Evolutionary conservation across 53 echinoderm and acorn worm genomes (phyloP).

Genomic region (Henricia sp.): DNA sequence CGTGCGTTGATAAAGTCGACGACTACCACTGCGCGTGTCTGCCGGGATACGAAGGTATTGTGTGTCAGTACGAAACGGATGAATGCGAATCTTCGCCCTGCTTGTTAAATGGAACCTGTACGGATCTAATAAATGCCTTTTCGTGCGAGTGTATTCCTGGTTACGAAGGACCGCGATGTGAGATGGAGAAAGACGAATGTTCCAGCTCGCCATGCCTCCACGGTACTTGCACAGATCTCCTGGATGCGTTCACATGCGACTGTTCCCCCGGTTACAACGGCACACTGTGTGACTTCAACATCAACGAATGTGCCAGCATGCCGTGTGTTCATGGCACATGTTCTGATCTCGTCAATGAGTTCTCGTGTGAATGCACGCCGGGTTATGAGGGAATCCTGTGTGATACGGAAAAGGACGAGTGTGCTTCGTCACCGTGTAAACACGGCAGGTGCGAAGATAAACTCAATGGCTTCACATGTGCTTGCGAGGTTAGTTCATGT

Average conservation of each 20-base stretch:
- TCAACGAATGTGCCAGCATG: conserved; percentile 53
- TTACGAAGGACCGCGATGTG: conserved; percentile 1
- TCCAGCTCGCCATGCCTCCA: conserved; percentile 42
- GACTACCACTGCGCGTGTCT: conserved; percentile 10
- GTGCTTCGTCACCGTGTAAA: conserved; percentile 25
- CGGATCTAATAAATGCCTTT: neutral
- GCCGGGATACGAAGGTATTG: conserved; percentile 8
- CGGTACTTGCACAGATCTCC: conserved; percentile 37
- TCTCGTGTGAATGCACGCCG: conserved; percentile 38
- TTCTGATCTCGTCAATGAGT: conserved; percentile 27
- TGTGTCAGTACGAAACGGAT: conserved; percentile 46
- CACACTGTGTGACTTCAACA: conserved; percentile 28
- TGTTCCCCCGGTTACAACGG: conserved; percentile 32
- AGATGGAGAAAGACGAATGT: conserved; percentile 23
- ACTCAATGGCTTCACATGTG: conserved; percentile 19
- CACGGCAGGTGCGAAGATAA: conserved; percentile 15
- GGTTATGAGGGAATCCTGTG: conserved; percentile 43
- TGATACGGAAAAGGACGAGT: conserved; percentile 32
- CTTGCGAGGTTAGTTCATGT: too few relatives aligned
- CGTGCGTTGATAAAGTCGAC: conserved; percentile 16
- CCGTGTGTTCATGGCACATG: conserved; percentile 52
- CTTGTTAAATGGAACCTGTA: neutral
- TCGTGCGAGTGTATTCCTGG: conserved; percentile 17
- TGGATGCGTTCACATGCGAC: neutral
- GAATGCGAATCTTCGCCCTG: conserved; percentile 44